Evolutionary conservation across 1,140 invertebrate species (phyloP).

Genomic region (Aricia agestis): DNA sequence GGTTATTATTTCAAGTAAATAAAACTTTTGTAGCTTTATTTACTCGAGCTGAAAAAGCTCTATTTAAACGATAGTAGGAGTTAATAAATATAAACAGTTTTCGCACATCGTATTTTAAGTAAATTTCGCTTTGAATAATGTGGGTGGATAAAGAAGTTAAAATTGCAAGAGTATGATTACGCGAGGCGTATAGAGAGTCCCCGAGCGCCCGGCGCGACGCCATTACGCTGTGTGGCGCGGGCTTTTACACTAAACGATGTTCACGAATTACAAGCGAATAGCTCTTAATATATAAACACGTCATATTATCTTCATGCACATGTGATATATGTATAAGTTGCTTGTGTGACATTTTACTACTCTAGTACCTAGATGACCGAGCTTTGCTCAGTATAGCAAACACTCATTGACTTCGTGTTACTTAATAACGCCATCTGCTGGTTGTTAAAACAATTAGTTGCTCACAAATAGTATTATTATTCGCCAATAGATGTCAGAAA

Average conservation of each 20-base stretch:
- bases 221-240: conserved; percentile 43
- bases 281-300: conserved; percentile 25
- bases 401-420: too few relatives aligned
- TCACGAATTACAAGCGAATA: conserved; percentile 40
- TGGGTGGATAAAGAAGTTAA: conserved; percentile 51
- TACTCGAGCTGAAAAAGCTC: too few relatives aligned
- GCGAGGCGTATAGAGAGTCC: conserved; percentile 31
- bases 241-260: conserved; percentile 55
- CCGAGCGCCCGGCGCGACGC: conserved; percentile 29
- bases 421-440: too few relatives aligned
- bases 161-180: conserved; percentile 54
- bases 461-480: too few relatives aligned
- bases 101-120: conserved; percentile 16
- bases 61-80: too few relatives aligned
- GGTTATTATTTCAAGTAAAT: too few relatives aligned
- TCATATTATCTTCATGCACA: neutral
- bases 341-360: too few relatives aligned
- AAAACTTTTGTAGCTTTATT: too few relatives aligned
- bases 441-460: too few relatives aligned
- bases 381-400: too few relatives aligned
- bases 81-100: conserved; percentile 9
- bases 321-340: neutral
- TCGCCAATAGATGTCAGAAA: too few relatives aligned
- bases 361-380: too few relatives aligned
- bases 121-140: conserved; percentile 50